These are phyloP conservation scores for Odontocolon sp. DNA, from an alignment of 2,888 invertebrate species.

Conservation along the genomic window DNA sequence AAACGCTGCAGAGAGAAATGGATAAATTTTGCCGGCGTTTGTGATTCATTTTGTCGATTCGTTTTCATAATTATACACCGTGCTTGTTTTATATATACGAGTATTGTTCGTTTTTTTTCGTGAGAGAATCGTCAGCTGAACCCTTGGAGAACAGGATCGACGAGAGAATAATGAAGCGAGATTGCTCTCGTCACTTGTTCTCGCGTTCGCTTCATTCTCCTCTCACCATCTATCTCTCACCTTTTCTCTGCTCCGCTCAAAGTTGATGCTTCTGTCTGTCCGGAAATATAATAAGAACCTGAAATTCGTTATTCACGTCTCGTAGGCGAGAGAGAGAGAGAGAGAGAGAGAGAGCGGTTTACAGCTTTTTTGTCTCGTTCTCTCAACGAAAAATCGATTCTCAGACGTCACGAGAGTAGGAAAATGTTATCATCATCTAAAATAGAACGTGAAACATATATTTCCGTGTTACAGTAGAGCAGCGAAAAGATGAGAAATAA, in stretches of 20 bases:
- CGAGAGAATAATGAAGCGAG: conserved; percentile 43
- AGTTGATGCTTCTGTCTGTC: not conserved
- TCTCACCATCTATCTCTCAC: not conserved
- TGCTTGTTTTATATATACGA: not conserved
- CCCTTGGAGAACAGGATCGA: conserved; percentile 4
- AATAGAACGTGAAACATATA: too few relatives aligned
- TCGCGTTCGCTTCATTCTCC: not conserved
- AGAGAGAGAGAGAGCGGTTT: not conserved
- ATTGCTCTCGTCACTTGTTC: conserved; percentile 50
- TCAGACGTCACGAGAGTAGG: not conserved
- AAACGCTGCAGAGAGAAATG: too few relatives aligned
- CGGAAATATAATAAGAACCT: conserved; percentile 31
- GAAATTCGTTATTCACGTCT: conserved; percentile 54
- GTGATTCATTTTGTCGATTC: conserved; percentile 22
- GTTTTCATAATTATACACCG: not conserved
- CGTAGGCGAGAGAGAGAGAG: not conserved
- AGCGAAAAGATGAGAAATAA: too few relatives aligned
- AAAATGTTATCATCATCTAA: too few relatives aligned
- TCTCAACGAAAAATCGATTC: conserved; percentile 25
- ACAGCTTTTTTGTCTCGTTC: not conserved
- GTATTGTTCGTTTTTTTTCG: conserved; percentile 9
- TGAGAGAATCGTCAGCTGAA: not conserved
- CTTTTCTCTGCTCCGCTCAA: not conserved
- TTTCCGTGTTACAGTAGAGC: too few relatives aligned
- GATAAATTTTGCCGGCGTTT: not conserved